These are phyloP conservation scores for Leptobrachium ailaonicum DNA, from an alignment of 2,113 vertebrate species.

Conservation along the genomic window DNA sequence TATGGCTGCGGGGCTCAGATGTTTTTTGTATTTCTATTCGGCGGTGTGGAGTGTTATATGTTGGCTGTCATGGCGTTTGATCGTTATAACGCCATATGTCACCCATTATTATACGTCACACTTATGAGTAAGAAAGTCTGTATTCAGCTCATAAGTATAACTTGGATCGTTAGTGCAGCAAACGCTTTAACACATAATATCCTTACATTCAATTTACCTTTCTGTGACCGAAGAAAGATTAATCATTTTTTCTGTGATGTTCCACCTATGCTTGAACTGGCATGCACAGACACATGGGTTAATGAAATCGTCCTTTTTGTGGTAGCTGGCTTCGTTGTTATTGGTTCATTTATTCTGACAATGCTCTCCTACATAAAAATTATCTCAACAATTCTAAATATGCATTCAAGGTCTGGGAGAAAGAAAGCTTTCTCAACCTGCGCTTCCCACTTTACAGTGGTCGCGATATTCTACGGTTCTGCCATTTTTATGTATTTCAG, in stretches of 20 bases:
- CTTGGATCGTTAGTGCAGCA: neutral
- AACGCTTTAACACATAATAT: slow-evolving; percentile 12
- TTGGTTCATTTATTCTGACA: slow-evolving; percentile 1
- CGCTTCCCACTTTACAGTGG: slow-evolving; percentile 7
- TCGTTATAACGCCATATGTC: slow-evolving; percentile 18
- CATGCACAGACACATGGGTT: slow-evolving; percentile 4
- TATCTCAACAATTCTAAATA: slow-evolving; percentile 18
- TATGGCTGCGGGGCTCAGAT: slow-evolving; percentile 18
- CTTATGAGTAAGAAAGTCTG: slow-evolving; percentile 15
- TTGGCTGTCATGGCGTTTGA: slow-evolving; percentile 32
- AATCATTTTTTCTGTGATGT: slow-evolving; percentile 24
- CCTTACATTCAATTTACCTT: slow-evolving; percentile 1
- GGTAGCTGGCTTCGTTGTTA: neutral
- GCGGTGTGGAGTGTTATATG: slow-evolving; percentile 14
- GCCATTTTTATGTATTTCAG: slow-evolving; percentile 27
- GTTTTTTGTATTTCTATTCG: neutral
- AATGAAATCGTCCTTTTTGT: slow-evolving; percentile 7
- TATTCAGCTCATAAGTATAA: neutral
- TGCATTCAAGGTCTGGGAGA: neutral
- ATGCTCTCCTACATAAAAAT: neutral
- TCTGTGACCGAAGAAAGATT: neutral
- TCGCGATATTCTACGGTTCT: slow-evolving; percentile 20
- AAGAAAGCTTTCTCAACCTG: slow-evolving; percentile 30
- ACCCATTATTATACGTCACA: slow-evolving; percentile 1
- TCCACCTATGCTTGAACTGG: slow-evolving; percentile 17